Conservation (phyloP, 2,113 vertebrate species). For the Melierax canorus region DNA sequence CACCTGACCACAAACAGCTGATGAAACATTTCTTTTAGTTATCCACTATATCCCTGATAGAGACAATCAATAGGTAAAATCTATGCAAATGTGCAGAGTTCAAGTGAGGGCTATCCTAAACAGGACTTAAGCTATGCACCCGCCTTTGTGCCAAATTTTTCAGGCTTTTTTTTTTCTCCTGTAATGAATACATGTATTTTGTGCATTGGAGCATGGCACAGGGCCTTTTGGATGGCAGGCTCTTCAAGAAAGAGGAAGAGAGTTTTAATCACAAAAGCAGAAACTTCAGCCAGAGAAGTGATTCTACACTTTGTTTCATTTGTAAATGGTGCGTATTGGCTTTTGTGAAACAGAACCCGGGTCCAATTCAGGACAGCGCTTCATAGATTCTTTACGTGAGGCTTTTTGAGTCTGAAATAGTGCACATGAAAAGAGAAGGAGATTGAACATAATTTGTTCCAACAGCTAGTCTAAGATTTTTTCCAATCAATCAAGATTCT, state of each 20-base stretch:
- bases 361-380: constrained; percentile 52
- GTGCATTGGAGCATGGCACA: constrained; percentile 67
- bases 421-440: constrained; percentile 49
- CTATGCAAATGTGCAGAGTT: constrained; percentile 49
- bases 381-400: constrained; percentile 34
- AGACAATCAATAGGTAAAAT: constrained; percentile 40
- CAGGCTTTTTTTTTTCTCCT: constrained; percentile 18
- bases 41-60: background rate
- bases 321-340: constrained; percentile 60
- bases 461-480: constrained; percentile 44
- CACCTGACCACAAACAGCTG: background rate
- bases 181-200: constrained; percentile 73
- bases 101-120: constrained; percentile 41
- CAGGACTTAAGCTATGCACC: constrained; percentile 41
- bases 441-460: constrained; percentile 50
- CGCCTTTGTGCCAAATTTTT: constrained; percentile 64
- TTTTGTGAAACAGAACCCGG: constrained; percentile 52
- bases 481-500: constrained; percentile 57
- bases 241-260: constrained; percentile 65
- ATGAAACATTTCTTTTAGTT: background rate
- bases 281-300: constrained; percentile 51
- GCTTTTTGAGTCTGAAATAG: constrained; percentile 37
- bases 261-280: constrained; percentile 72
- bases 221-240: constrained; percentile 54
- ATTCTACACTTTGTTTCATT: constrained; percentile 60